phyloP scores from a whole-genome alignment of 2,113 vertebrate genomes.

The Cheilinus undulatus region DNA sequence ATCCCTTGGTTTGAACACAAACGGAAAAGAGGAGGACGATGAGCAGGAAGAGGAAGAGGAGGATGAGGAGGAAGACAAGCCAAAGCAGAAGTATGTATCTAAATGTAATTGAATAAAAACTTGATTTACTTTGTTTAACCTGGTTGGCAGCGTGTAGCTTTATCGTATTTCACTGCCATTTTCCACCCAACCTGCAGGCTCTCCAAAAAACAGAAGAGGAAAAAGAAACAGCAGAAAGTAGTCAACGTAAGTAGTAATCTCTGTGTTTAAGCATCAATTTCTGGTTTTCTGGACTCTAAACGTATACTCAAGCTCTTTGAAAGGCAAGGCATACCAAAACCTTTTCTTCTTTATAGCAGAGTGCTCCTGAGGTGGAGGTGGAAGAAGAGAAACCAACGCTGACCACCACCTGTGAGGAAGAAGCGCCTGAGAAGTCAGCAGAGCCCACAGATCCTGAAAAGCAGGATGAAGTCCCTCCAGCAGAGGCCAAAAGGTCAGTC shows the following conservation, averaged over 20 bases:
- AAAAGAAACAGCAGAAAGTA: constrained; percentile 87
- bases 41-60: constrained; percentile 76
- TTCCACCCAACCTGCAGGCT: constrained; percentile 77
- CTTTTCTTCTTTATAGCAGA: constrained; percentile 26
- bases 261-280: not conserved
- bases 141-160: not conserved
- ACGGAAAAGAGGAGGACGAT: constrained; percentile 59
- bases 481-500: constrained; percentile 74
- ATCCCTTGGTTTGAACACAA: constrained; percentile 59
- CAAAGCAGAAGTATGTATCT: constrained; percentile 87
- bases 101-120: not conserved
- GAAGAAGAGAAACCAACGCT: constrained; percentile 26
- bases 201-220: constrained; percentile 95
- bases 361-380: constrained; percentile 40
- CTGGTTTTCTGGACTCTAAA: not conserved
- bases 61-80: constrained; percentile 69
- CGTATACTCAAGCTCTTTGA: not conserved
- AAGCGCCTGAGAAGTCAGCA: constrained; percentile 33
- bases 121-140: not conserved
- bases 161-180: not conserved
- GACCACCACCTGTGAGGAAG: constrained; percentile 36
- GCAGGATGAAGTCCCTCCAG: constrained; percentile 41
- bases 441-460: constrained; percentile 48
- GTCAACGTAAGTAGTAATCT: constrained; percentile 57
- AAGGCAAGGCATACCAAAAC: not conserved